Conservation (phyloP, 1,140 invertebrate species). For the Ladona fulva region DNA sequence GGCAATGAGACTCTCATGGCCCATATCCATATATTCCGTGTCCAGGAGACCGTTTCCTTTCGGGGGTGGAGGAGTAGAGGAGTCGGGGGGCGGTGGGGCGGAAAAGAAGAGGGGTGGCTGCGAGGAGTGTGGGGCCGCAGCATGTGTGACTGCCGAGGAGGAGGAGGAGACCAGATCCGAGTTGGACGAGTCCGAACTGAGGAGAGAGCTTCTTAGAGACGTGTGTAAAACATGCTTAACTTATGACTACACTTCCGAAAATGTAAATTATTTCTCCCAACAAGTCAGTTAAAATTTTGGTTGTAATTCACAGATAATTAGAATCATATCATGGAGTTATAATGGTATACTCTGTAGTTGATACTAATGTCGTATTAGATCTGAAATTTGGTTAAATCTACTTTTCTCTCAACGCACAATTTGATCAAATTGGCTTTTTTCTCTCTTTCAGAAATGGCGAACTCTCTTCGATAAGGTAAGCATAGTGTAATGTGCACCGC, state of each 20-base stretch:
- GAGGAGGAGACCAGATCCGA: neutral
- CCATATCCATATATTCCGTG: conserved; percentile 5
- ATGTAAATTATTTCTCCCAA: too few relatives aligned
- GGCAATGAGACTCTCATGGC: conserved; percentile 6
- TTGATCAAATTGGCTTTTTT: neutral
- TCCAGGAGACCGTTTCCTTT: conserved; percentile 7
- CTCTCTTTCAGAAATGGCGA: neutral
- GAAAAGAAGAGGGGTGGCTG: neutral
- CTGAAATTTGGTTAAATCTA: too few relatives aligned
- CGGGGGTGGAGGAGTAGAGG: neutral
- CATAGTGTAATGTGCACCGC: too few relatives aligned
- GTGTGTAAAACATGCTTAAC: neutral
- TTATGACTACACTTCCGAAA: too few relatives aligned
- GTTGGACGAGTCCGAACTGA: neutral
- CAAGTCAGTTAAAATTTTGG: too few relatives aligned
- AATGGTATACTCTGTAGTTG: too few relatives aligned
- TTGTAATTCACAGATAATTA: too few relatives aligned
- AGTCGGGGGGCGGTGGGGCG: neutral
- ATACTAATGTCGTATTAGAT: too few relatives aligned
- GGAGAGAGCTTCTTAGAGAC: neutral
- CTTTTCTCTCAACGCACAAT: neutral
- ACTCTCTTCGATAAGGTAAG: conserved; percentile 4
- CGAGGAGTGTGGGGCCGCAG: neutral
- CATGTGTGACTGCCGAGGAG: neutral
- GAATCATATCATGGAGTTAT: too few relatives aligned